Evolutionary conservation across 2,113 vertebrate species (phyloP).

Genomic region (Hylia prasina): DNA sequence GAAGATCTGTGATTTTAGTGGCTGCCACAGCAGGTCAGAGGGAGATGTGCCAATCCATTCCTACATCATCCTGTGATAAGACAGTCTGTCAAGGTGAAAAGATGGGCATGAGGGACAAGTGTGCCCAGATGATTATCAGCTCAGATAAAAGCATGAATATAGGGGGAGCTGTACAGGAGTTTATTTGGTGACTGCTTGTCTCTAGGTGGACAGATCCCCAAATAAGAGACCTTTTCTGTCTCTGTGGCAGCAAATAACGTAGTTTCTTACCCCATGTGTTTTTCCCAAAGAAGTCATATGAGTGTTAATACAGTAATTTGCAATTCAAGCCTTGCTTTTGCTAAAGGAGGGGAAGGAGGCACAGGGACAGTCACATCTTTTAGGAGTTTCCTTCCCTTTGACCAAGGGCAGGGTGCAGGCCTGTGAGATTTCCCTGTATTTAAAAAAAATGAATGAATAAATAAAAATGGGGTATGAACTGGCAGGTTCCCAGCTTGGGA

Average conservation of each 20-base stretch:
- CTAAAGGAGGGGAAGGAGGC: neutral
- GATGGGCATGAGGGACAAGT: neutral
- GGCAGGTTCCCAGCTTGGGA: neutral
- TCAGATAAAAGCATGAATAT: neutral
- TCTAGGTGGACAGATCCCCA: neutral
- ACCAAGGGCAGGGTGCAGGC: neutral
- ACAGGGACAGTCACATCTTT: neutral
- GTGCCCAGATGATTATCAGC: neutral
- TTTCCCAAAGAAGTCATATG: neutral
- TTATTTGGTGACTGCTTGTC: neutral
- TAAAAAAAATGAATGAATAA: neutral
- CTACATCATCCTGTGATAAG: neutral
- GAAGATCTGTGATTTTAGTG: neutral
- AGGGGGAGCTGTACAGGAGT: neutral
- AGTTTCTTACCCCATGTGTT: neutral
- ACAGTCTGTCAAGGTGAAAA: neutral
- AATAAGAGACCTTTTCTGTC: neutral
- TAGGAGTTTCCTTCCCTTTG: neutral
- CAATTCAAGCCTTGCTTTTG: neutral
- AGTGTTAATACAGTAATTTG: neutral
- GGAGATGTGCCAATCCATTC: neutral
- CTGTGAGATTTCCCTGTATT: neutral
- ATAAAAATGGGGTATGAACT: neutral
- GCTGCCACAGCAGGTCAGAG: neutral
- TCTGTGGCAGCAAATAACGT: neutral